Percentiles rank a stretch among this genome's conserved stretches.
Conservation (phyloP, 2,797 vertebrate species). For the Syngnathus rostellatus region DNA sequence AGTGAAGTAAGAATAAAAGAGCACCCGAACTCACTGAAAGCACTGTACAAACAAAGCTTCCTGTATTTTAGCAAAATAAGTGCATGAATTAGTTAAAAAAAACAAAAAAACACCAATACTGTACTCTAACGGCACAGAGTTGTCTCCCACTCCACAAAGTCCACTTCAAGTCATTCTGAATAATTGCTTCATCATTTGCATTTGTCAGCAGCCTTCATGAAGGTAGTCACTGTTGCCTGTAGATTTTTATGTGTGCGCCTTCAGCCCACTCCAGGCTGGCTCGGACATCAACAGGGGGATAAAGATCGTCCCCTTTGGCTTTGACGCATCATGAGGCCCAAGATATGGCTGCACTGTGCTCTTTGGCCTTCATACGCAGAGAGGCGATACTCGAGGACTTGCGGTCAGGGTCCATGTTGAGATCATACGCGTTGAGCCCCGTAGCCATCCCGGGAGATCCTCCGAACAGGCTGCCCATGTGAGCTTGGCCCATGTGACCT, state of each 20-base stretch:
- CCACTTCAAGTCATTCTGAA: slow-evolving; percentile 19
- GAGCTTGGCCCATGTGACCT: slow-evolving; percentile 87
- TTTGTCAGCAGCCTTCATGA: slow-evolving; percentile 44
- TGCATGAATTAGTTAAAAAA: slow-evolving; percentile 57
- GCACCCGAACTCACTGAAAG: slow-evolving; percentile 43
- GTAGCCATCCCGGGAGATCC: slow-evolving; percentile 76
- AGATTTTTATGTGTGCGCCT: slow-evolving; percentile 30
- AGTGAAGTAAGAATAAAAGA: slow-evolving; percentile 50
- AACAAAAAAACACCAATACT: slow-evolving; percentile 7
- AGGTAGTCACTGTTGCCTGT: slow-evolving; percentile 55
- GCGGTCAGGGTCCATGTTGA: slow-evolving; percentile 94
- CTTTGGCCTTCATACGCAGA: slow-evolving; percentile 97
- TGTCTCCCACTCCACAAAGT: not conserved
- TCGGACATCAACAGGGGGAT: slow-evolving; percentile 24
- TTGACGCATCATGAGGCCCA: slow-evolving; percentile 89
- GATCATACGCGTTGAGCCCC: slow-evolving; percentile 88
- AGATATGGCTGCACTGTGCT: slow-evolving; percentile 98
- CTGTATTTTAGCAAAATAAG: slow-evolving; percentile 57
- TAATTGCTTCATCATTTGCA: slow-evolving; percentile 28
- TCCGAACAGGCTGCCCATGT: slow-evolving; percentile 93
- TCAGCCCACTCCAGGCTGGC: slow-evolving; percentile 27
- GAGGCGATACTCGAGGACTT: slow-evolving; percentile 97
- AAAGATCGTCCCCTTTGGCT: slow-evolving; percentile 20
- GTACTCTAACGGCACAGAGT: slow-evolving; percentile 16
- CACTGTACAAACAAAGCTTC: slow-evolving; percentile 49